Evolutionary conservation across 2,797 vertebrate species (phyloP).

Genomic region (Spinus pinus): DNA sequence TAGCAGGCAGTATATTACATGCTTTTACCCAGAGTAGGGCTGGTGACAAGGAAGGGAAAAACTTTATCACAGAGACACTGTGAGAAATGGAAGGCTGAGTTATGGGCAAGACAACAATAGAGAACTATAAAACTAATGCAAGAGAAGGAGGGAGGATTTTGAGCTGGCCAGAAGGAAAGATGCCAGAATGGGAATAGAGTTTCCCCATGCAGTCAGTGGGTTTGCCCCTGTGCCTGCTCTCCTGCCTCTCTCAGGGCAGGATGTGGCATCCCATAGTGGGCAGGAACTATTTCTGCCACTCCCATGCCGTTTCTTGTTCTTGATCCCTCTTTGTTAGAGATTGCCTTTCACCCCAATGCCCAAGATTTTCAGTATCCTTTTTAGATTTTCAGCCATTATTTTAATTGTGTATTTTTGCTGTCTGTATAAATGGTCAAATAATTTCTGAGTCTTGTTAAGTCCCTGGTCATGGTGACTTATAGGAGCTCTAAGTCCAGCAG

Average conservation of each 20-base stretch:
- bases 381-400: not conserved
- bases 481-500: not conserved
- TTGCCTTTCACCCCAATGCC: not conserved
- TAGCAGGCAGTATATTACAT: conserved; percentile 24
- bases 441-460: not conserved
- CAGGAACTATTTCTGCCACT: not conserved
- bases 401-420: not conserved
- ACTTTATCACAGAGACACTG: not conserved
- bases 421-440: not conserved
- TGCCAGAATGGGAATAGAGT: not conserved
- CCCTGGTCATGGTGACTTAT: not conserved
- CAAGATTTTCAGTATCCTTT: not conserved
- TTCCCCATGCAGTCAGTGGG: fast-evolving
- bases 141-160: not conserved
- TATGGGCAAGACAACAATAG: not conserved
- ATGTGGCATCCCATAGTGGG: not conserved
- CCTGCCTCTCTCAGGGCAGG: not conserved
- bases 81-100: not conserved
- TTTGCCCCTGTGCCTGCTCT: not conserved
- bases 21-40: conserved; percentile 5
- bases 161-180: not conserved
- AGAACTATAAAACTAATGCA: not conserved
- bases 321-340: not conserved
- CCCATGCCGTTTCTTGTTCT: not conserved
- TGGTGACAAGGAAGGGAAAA: conserved; percentile 11